Evolutionary conservation across 2,797 vertebrate species (phyloP).

Genomic region (Halcyon chelicuti): DNA sequence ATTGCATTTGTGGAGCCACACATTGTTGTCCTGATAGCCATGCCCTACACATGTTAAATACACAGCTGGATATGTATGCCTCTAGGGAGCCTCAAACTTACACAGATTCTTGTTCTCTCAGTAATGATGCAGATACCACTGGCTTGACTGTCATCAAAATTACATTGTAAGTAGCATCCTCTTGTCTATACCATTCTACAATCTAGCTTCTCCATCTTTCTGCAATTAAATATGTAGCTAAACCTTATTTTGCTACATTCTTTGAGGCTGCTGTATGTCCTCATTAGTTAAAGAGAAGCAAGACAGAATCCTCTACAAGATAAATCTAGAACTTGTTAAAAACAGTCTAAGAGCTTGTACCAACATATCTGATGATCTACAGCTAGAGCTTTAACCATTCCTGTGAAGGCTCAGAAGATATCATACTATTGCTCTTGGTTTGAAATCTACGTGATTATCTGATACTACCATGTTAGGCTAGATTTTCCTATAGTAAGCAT

Average conservation of each 20-base stretch:
- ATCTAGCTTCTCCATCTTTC: not conserved
- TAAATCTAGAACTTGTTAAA: not conserved
- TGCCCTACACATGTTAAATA: accelerated
- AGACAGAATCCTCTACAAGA: not conserved
- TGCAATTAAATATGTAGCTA: not conserved
- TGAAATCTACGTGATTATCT: not conserved
- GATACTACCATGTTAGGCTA: not conserved
- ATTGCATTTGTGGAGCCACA: not conserved
- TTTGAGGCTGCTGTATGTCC: not conserved
- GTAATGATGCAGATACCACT: not conserved
- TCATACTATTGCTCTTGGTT: not conserved
- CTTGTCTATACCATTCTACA: not conserved
- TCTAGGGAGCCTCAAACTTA: not conserved
- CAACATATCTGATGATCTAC: not conserved
- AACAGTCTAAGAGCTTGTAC: not conserved
- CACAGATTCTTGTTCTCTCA: not conserved
- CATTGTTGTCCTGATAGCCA: not conserved
- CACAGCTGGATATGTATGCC: not conserved
- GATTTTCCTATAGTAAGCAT: not conserved
- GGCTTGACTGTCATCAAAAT: not conserved
- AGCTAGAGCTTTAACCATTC: not conserved
- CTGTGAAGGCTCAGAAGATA: not conserved
- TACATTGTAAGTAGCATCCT: not conserved
- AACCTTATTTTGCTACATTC: not conserved
- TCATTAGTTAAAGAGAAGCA: not conserved